These are phyloP conservation scores for Crotalus horridus DNA, from an alignment of 2,113 vertebrate species.

Conservation along the genomic window DNA sequence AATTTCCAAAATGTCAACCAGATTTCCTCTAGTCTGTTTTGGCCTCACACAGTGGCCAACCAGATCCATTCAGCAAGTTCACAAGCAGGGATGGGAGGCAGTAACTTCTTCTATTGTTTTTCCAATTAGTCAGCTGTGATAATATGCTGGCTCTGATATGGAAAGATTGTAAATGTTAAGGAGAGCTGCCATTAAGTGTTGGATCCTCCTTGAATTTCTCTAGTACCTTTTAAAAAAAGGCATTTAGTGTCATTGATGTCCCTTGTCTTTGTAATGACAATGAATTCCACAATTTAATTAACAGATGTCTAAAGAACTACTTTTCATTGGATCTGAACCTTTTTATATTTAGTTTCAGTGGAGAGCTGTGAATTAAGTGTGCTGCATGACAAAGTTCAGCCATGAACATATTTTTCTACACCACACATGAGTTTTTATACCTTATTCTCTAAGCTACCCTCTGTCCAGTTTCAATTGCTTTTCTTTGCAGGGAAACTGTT, in stretches of 20 bases:
- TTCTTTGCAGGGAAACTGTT: background rate
- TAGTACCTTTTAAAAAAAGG: background rate
- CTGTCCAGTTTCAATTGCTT: background rate
- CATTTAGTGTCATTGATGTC: background rate
- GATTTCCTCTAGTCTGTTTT: background rate
- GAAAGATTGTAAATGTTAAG: background rate
- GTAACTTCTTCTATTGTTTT: background rate
- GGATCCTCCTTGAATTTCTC: background rate
- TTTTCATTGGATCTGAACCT: background rate
- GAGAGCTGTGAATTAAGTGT: background rate
- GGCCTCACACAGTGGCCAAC: background rate
- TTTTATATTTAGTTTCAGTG: background rate
- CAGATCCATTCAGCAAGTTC: background rate
- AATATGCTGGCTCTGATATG: background rate
- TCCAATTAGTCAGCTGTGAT: background rate
- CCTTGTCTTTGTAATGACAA: background rate
- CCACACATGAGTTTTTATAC: background rate
- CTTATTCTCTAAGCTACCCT: background rate
- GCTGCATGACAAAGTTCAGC: background rate
- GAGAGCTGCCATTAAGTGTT: background rate
- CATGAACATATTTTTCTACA: background rate
- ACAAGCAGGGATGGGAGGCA: background rate
- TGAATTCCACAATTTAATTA: background rate
- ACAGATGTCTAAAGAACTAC: background rate
- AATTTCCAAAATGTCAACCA: conserved; percentile 2